Conservation (phyloP, 2,113 vertebrate genomes). For the Menidia beryllina region DNA sequence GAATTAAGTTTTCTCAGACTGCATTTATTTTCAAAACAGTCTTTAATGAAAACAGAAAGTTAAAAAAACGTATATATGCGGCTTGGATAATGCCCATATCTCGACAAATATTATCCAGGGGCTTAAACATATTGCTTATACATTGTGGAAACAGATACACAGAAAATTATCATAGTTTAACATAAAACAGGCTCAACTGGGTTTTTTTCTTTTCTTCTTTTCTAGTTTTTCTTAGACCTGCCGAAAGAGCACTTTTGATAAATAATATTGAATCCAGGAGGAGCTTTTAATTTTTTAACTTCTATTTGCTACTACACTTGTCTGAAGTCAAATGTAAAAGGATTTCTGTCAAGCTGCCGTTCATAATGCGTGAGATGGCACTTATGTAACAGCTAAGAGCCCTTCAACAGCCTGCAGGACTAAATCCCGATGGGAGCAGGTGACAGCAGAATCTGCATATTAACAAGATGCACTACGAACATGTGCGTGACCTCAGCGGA, state of each 20-base stretch:
- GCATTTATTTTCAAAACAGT: no score
- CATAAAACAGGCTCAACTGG: no score
- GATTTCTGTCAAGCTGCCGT: slow-evolving; percentile 42
- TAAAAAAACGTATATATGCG: no score
- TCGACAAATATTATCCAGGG: not conserved
- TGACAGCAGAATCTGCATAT: slow-evolving; percentile 44
- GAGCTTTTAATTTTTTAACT: no score
- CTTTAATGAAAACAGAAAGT: no score
- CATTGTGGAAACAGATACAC: not conserved
- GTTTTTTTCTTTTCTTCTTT: no score
- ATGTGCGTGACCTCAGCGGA: slow-evolving; percentile 4
- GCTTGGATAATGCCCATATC: not conserved
- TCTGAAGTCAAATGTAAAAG: slow-evolving; percentile 41
- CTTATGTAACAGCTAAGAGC: slow-evolving; percentile 61
- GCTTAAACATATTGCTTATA: not conserved
- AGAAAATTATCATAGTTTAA: no score
- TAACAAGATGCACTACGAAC: slow-evolving; percentile 31
- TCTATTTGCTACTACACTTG: slow-evolving; percentile 6
- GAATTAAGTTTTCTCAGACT: not conserved
- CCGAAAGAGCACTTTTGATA: no score
- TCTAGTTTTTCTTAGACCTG: no score
- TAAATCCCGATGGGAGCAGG: slow-evolving; percentile 49
- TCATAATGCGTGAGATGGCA: slow-evolving; percentile 43
- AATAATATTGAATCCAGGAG: no score
- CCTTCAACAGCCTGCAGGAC: slow-evolving; percentile 12